These are phyloP conservation scores for Cynaeus angustus DNA, from an alignment of 2,888 invertebrate species.

Conservation along the genomic window DNA sequence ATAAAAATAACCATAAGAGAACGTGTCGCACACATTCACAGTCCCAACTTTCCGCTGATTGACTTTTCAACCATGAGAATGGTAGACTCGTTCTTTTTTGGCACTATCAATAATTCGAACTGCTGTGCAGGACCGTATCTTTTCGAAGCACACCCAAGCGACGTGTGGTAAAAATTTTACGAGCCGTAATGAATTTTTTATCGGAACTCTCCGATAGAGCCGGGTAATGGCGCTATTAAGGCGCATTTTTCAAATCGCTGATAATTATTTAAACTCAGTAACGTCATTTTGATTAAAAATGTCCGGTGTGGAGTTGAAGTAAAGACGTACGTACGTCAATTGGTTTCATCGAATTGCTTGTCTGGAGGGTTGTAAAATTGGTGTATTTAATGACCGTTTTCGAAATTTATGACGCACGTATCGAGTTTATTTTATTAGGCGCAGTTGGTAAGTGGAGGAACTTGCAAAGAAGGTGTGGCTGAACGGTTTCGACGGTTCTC, in stretches of 20 bases:
- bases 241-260: neutral
- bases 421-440: neutral
- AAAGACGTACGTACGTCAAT: neutral
- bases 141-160: slow-evolving; percentile 7
- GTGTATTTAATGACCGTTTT: neutral
- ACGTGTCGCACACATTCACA: slow-evolving; percentile 13
- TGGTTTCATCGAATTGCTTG: neutral
- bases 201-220: neutral
- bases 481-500: too few relatives aligned
- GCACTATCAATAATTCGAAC: slow-evolving; percentile 31
- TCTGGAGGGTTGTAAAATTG: neutral
- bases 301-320: neutral
- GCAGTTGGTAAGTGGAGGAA: too few relatives aligned
- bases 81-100: neutral
- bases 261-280: neutral
- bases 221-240: neutral
- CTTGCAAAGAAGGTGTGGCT: too few relatives aligned
- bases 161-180: slow-evolving; percentile 32
- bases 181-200: slow-evolving; percentile 33
- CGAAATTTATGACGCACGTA: neutral
- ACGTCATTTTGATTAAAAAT: neutral
- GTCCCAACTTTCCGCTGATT: slow-evolving; percentile 11
- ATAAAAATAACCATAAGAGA: slow-evolving; percentile 33
- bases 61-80: slow-evolving; percentile 3
- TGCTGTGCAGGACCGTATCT: slow-evolving; percentile 13